Evolutionary conservation across 2,888 invertebrate species (phyloP).

Genomic region (Leptopilina syphax): DNA sequence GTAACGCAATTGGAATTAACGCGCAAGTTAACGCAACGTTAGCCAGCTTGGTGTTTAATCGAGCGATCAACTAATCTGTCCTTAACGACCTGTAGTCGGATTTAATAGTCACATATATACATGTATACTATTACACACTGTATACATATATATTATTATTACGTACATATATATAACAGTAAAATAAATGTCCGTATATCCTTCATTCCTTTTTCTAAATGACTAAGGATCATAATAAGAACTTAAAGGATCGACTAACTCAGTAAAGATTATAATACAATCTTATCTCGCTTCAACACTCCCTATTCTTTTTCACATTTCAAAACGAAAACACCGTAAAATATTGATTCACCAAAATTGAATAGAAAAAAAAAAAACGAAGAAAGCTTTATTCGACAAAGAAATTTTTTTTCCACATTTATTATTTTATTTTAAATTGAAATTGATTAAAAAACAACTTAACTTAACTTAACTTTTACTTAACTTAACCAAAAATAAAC

Average conservation of each 20-base stretch:
- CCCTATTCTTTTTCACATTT: neutral
- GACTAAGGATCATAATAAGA: conserved; percentile 11
- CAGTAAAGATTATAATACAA: conserved; percentile 16
- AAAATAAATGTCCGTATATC: conserved; percentile 13
- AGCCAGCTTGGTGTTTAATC: neutral
- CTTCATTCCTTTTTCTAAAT: neutral
- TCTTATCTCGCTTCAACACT: conserved; percentile 13
- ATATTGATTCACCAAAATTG: conserved; percentile 2
- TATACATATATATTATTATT: too few species aligned
- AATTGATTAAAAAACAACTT: too few species aligned
- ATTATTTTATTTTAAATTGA: too few species aligned
- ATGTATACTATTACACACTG: too few species aligned
- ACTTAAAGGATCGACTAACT: conserved; percentile 3
- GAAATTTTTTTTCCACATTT: too few species aligned
- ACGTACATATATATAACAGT: neutral
- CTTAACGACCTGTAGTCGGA: conserved; percentile 31
- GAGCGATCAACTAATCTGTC: conserved; percentile 24
- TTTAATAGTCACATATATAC: neutral
- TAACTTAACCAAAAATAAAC: too few species aligned
- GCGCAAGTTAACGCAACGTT: conserved; percentile 24
- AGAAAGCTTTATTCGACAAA: too few species aligned
- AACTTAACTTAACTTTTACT: too few species aligned
- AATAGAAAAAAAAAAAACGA: neutral
- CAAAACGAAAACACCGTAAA: neutral
- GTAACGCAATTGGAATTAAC: conserved; percentile 17